Evolutionary conservation across 2,113 vertebrate species (phyloP).

Genomic region (Sylvia atricapilla): DNA sequence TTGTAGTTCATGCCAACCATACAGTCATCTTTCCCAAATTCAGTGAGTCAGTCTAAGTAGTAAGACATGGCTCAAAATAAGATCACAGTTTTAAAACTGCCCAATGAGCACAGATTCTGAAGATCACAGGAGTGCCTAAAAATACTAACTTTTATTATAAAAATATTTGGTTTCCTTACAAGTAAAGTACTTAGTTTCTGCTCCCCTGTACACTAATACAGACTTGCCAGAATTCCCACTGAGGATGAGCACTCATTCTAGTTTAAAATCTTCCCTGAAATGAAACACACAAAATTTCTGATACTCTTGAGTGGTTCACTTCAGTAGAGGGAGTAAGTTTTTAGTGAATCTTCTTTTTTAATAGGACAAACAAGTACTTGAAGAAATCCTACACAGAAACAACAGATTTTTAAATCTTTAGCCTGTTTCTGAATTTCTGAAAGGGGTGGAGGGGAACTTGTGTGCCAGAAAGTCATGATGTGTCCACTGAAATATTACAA

Average conservation of each 20-base stretch:
- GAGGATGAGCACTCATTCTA: neutral
- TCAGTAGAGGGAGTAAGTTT: neutral
- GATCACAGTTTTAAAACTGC: neutral
- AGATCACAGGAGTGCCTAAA: neutral
- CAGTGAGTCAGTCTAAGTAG: neutral
- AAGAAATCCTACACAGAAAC: neutral
- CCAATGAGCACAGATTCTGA: neutral
- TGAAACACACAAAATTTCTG: neutral
- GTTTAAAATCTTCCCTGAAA: neutral
- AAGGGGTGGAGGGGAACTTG: fast-evolving
- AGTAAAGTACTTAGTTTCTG: neutral
- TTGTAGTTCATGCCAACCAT: neutral
- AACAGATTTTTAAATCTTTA: neutral
- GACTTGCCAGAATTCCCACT: neutral
- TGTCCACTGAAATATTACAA: neutral
- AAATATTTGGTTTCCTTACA: neutral
- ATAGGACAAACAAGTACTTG: neutral
- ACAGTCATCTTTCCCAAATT: neutral
- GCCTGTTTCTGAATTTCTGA: neutral
- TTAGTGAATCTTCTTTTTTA: neutral
- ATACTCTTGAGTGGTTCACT: neutral
- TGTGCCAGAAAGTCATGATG: fast-evolving
- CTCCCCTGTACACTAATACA: neutral
- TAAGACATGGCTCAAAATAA: neutral
- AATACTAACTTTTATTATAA: neutral